These are phyloP conservation scores for Zelleria hepariella DNA, from an alignment of 2,888 invertebrate species.

Conservation along the genomic window DNA sequence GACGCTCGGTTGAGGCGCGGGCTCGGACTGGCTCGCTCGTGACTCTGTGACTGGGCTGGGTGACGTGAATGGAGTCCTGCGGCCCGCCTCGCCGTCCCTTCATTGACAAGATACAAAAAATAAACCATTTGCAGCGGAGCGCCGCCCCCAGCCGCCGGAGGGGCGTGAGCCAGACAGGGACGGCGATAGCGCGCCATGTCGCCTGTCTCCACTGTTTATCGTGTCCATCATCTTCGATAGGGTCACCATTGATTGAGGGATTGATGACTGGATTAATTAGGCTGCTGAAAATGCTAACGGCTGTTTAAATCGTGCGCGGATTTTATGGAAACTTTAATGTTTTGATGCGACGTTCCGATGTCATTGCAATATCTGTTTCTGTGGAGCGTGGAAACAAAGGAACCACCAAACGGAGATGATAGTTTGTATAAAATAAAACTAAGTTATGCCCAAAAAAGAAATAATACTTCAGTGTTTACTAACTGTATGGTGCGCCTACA, in stretches of 20 bases:
- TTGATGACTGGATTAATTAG: background rate
- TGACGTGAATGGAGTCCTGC: conserved; percentile 26
- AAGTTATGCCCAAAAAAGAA: too few relatives aligned
- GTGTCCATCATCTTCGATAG: conserved; percentile 57
- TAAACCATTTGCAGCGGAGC: conserved; percentile 35
- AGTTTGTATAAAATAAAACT: too few relatives aligned
- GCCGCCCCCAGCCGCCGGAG: conserved; percentile 13
- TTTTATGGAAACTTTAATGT: background rate
- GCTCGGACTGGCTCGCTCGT: background rate
- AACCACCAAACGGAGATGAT: too few relatives aligned
- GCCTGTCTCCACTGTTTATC: conserved; percentile 50
- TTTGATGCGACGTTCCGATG: background rate
- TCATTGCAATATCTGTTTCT: background rate
- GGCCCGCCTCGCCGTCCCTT: conserved; percentile 54
- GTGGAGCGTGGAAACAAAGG: too few relatives aligned
- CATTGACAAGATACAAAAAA: conserved; percentile 70
- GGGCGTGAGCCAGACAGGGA: conserved; percentile 31
- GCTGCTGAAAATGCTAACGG: background rate
- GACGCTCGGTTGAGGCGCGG: background rate
- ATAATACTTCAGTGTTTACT: too few relatives aligned
- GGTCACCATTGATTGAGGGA: conserved; percentile 2
- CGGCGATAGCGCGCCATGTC: conserved; percentile 28
- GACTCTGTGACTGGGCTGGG: background rate
- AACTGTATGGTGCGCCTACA: background rate
- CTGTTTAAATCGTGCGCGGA: background rate